A percentile compares a stretch with the other conserved stretches of the same genome.
These are phyloP conservation scores for Choristoneura rosaceana DNA, from an alignment of 2,888 invertebrate genomes.

Conservation along the genomic window DNA sequence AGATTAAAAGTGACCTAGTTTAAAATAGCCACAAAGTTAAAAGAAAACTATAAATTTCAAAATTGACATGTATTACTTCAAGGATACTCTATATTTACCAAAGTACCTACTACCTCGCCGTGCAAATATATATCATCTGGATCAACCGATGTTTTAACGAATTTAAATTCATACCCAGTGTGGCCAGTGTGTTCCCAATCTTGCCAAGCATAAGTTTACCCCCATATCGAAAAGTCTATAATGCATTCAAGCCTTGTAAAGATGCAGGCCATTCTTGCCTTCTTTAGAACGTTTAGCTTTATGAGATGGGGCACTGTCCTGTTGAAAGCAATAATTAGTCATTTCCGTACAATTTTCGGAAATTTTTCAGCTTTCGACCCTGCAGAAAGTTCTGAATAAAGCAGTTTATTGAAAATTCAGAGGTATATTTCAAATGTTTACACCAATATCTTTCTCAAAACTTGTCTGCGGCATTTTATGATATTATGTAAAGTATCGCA, in stretches of 20 bases:
- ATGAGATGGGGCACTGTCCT: neutral
- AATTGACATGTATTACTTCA: too few relatives aligned
- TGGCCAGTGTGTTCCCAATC: neutral
- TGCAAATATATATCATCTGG: too few relatives aligned
- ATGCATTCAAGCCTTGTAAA: neutral
- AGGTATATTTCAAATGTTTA: too few relatives aligned
- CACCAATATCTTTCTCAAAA: too few relatives aligned
- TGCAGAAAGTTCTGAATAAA: neutral
- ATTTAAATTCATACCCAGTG: too few relatives aligned
- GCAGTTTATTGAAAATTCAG: too few relatives aligned
- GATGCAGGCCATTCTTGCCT: neutral
- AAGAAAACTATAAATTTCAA: too few relatives aligned
- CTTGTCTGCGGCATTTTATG: neutral
- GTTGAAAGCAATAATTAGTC: neutral
- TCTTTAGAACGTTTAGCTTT: neutral
- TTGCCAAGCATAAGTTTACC: neutral
- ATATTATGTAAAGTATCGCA: neutral
- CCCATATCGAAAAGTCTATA: neutral
- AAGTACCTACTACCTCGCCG: too few relatives aligned
- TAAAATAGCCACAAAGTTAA: too few relatives aligned
- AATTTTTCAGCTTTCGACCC: neutral
- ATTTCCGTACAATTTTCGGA: neutral
- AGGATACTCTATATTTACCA: too few relatives aligned
- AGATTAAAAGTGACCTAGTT: too few relatives aligned
- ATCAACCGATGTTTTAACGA: too few relatives aligned